Percentiles rank a stretch among this genome's conserved stretches.
These are phyloP conservation scores for Indicator maculatus DNA, from an alignment of 2,113 vertebrate genomes.

Conservation along the genomic window DNA sequence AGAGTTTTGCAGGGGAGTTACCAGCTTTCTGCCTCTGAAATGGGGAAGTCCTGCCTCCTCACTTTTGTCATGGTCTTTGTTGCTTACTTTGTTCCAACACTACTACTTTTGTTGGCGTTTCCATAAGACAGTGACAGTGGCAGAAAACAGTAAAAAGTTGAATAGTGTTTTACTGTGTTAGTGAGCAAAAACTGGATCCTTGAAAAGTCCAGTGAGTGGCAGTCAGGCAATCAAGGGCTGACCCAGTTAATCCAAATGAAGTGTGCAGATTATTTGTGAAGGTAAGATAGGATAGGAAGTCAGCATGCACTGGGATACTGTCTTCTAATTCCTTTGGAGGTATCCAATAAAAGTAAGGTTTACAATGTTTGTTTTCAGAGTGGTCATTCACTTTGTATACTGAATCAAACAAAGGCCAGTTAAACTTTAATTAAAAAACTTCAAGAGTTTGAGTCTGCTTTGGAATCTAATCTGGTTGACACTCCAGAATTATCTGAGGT, in stretches of 20 bases:
- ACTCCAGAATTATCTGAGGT: not conserved
- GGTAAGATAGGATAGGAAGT: not conserved
- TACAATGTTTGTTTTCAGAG: not conserved
- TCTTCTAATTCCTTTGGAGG: not conserved
- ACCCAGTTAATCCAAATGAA: not conserved
- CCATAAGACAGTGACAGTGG: not conserved
- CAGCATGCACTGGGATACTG: not conserved
- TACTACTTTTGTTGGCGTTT: constrained; percentile 9
- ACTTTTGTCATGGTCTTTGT: constrained; percentile 3
- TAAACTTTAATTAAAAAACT: not conserved
- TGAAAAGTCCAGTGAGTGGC: not conserved
- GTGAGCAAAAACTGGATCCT: constrained; percentile 9
- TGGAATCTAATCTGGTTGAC: not conserved
- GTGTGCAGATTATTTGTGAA: not conserved
- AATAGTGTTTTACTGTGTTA: constrained; percentile 11
- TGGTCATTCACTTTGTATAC: not conserved
- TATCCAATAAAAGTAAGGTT: not conserved
- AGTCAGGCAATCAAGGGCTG: not conserved
- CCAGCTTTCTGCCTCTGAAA: constrained; percentile 12
- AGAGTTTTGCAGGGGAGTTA: not conserved
- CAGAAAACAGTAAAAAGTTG: constrained; percentile 7
- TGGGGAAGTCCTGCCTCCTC: not conserved
- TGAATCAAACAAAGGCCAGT: not conserved
- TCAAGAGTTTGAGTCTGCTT: not conserved
- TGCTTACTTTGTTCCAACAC: constrained; percentile 25